Evolutionary conservation across 2,113 vertebrate species (phyloP).

Genomic region (Podilymbus podiceps): DNA sequence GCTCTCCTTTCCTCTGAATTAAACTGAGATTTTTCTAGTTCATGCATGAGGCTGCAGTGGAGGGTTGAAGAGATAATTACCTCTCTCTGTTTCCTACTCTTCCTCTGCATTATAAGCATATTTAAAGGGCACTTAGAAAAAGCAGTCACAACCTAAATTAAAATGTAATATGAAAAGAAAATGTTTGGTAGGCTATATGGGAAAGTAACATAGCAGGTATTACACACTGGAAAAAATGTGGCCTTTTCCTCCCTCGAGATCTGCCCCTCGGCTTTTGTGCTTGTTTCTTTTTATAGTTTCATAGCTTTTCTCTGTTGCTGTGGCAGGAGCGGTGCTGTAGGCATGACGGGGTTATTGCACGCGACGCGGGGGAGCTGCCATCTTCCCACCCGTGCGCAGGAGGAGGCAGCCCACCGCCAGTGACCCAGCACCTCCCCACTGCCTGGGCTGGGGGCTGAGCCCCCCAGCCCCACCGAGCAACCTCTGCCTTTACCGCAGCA

Average conservation of each 20-base stretch:
- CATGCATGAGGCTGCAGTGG: not conserved
- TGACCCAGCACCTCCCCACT: rapidly evolving
- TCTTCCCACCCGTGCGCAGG: not conserved
- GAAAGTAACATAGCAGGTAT: not conserved
- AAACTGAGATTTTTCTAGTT: not conserved
- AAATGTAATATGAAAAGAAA: not conserved
- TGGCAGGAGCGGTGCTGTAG: not conserved
- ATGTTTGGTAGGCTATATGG: not conserved
- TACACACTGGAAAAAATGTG: rapidly evolving
- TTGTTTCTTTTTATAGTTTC: not conserved
- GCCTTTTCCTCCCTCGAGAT: not conserved
- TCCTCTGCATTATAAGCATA: conserved; percentile 23
- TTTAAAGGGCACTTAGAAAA: conserved; percentile 18
- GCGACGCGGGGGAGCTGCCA: not conserved
- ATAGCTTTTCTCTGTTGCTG: not conserved
- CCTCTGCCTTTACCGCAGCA: not conserved
- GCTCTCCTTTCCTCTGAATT: not conserved
- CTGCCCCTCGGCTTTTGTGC: not conserved
- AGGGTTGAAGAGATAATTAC: conserved; percentile 25
- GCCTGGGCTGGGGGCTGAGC: not conserved
- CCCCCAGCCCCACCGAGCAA: not conserved
- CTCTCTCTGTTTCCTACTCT: not conserved
- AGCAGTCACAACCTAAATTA: not conserved
- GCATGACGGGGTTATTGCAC: rapidly evolving
- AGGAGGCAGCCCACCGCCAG: not conserved